Percentiles rank a stretch among this genome's conserved stretches.
Evolutionary conservation across 2,113 vertebrate species (phyloP).

Genomic region (Urocolius indicus): DNA sequence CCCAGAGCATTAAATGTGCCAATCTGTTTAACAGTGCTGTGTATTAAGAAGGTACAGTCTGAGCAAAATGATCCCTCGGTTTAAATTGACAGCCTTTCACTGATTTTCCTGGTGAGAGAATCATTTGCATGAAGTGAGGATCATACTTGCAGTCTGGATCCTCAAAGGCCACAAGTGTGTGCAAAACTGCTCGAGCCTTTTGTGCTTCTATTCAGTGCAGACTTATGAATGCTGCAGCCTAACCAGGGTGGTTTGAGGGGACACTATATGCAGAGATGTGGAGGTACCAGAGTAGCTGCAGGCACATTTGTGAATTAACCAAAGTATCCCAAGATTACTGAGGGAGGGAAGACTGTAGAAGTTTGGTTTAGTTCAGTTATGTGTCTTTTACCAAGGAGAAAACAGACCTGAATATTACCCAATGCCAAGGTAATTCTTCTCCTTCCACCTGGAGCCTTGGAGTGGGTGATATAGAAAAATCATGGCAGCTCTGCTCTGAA

Average conservation of each 20-base stretch:
- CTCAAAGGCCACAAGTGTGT: background rate
- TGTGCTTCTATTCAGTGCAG: background rate
- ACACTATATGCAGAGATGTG: background rate
- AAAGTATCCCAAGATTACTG: background rate
- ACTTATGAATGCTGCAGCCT: background rate
- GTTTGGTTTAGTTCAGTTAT: background rate
- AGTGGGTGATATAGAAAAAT: background rate
- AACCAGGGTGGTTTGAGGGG: background rate
- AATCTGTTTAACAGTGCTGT: background rate
- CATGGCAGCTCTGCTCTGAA: background rate
- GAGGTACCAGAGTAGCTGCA: background rate
- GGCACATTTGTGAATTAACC: background rate
- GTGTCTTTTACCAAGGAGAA: background rate
- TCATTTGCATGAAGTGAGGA: background rate
- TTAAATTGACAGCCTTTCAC: background rate
- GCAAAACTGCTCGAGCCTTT: background rate
- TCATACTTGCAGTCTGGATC: background rate
- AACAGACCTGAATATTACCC: background rate
- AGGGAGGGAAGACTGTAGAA: background rate
- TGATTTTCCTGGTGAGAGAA: background rate
- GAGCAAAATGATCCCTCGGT: background rate
- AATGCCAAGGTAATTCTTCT: background rate
- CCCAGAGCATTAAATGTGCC: background rate
- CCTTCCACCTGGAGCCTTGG: background rate
- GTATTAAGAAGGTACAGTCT: background rate